Base-by-base conservation (phyloP, 2,113 vertebrate species). In the Coturnix japonica region DNA sequence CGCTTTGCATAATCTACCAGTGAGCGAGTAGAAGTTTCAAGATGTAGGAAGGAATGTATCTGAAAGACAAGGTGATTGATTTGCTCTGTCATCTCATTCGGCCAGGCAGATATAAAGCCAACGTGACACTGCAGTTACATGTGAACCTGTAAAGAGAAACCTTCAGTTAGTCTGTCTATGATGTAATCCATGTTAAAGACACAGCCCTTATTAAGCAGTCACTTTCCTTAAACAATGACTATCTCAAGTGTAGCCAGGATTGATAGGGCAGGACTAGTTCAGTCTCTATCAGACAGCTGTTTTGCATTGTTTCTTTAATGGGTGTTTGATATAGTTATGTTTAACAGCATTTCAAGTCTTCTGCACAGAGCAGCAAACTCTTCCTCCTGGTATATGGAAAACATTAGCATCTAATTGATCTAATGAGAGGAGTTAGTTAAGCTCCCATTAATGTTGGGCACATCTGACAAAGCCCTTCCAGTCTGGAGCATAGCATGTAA, bases 1-100 rank as follows among this genome's bases (percentile, higher is more conserved):
- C 89, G 87, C 89, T 92, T 90, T 89, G 87, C 71, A 33, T 82
- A 82, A 73, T 74, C 91, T 81, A 11, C 70, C 53, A 94, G 73
- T 47, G 73, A 91, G 79, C 63, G 91, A 95, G 71, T 85, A 81
- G 73, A 84, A 87, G 94, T 94, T 93, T 89, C 78, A 90, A 85
- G 78, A 89, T 81, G 67, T 66, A 84, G 81, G 87, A 54, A 64
- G 67, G 82, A 91, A 78, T 44, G 19, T 23, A 59, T 60, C 63
- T 94, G 65, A 91, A 64, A 43, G 72, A 37, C 66, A 81, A 80
- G 82, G 66, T 85, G 95, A 71, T 83, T 88, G 79, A 66, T 60
- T 61, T 77, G 63, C 37, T 74, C 49, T 87, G 66, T 59, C 64
- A 79, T 72, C 59, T 91, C 31, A 7, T 47, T 83, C 53, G 79